These are phyloP conservation scores for Nilaparvata lugens DNA, from an alignment of 1,140 invertebrate species.

Conservation along the genomic window DNA sequence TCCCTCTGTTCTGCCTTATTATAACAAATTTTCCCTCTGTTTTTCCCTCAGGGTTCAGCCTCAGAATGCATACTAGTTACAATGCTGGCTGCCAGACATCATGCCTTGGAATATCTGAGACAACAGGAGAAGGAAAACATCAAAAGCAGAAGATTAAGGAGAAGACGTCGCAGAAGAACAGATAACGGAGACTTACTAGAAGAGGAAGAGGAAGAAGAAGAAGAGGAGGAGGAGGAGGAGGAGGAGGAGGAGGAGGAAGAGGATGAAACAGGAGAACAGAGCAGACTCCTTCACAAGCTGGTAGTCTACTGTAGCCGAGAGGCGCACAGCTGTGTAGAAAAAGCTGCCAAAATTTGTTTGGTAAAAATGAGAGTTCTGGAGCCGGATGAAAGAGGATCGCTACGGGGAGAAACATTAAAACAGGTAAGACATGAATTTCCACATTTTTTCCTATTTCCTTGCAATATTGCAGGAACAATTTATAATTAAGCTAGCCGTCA, in stretches of 20 bases:
- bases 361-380: constrained; percentile 82
- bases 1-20: no score
- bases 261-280: constrained; percentile 34
- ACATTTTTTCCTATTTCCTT: no score
- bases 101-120: constrained; percentile 63
- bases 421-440: constrained; percentile 32
- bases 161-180: constrained; percentile 27
- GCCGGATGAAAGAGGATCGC: constrained; percentile 68
- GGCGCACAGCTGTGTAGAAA: constrained; percentile 89
- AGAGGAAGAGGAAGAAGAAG: constrained; percentile 26
- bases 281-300: constrained; percentile 69
- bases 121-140: constrained; percentile 33
- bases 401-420: constrained; percentile 62
- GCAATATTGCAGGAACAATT: no score
- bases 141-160: background rate
- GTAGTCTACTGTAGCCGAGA: constrained; percentile 74
- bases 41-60: constrained; percentile 52
- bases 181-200: constrained; percentile 46
- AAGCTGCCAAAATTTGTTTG: constrained; percentile 84
- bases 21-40: no score
- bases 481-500: no score
- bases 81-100: constrained; percentile 66
- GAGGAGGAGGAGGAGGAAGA: no score
- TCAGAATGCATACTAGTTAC: constrained; percentile 81
- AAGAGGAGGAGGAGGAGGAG: no score